Conservation (phyloP, 2,888 invertebrate species). For the Chrysolina americana region DNA sequence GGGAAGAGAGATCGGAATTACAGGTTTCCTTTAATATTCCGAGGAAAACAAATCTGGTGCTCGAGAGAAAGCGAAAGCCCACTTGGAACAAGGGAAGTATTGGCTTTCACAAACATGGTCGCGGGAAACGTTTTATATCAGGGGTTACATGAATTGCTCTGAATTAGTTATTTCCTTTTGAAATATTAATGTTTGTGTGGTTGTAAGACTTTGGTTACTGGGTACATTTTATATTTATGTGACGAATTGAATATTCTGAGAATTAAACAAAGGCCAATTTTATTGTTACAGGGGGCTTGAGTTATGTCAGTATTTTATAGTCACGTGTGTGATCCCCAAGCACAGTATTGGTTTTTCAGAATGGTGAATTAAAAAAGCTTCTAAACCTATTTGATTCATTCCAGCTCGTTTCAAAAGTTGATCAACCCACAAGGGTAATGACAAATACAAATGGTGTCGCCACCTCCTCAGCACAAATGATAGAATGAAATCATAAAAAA, state of each 20-base stretch:
- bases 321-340: too few relatives aligned
- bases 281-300: background rate
- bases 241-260: background rate
- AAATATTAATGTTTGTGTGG: slow-evolving; percentile 10
- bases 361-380: too few relatives aligned
- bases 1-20: background rate
- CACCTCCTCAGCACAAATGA: too few relatives aligned
- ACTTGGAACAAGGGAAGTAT: slow-evolving; percentile 2
- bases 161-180: slow-evolving; percentile 4
- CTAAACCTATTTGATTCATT: too few relatives aligned
- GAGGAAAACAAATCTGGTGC: slow-evolving; percentile 2
- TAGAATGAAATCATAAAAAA: too few relatives aligned
- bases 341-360: too few relatives aligned
- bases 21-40: slow-evolving; percentile 16
- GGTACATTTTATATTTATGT: background rate
- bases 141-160: slow-evolving; percentile 10
- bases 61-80: slow-evolving; percentile 21
- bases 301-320: too few relatives aligned
- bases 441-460: too few relatives aligned
- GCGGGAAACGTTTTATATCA: slow-evolving; percentile 11
- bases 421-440: too few relatives aligned
- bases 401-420: too few relatives aligned
- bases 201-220: background rate
- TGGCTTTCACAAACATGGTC: slow-evolving; percentile 20
- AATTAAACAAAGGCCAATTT: background rate